Conservation (phyloP, 2,888 invertebrate genomes). For the Dasypolia templi region DNA sequence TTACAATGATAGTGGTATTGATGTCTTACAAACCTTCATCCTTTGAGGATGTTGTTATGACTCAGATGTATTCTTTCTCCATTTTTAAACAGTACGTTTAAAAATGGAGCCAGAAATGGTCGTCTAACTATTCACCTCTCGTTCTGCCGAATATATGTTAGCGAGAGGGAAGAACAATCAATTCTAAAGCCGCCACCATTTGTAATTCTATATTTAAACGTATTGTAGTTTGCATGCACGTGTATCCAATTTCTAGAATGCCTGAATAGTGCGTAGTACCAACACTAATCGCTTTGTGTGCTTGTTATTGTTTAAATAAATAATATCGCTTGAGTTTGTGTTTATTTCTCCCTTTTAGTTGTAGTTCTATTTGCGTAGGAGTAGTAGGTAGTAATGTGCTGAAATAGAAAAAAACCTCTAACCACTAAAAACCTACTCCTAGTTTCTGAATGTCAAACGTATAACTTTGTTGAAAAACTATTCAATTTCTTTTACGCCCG, state of each 20-base stretch:
- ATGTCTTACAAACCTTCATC: conserved; percentile 18
- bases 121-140: background rate
- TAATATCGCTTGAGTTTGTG: conserved; percentile 55
- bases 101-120: conserved; percentile 37
- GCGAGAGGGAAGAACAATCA: conserved; percentile 17
- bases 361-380: conserved; percentile 26
- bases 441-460: background rate
- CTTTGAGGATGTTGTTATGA: no score
- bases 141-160: background rate
- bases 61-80: no score
- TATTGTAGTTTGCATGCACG: conserved; percentile 59
- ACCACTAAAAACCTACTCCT: background rate
- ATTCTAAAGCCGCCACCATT: conserved; percentile 38
- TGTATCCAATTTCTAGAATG: conserved; percentile 48
- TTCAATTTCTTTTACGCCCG: background rate
- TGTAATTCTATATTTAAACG: conserved; percentile 33
- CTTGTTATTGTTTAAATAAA: conserved; percentile 63
- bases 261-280: conserved; percentile 50
- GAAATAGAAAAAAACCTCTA: background rate
- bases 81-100: conserved; percentile 8
- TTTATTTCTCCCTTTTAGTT: conserved; percentile 61
- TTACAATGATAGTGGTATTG: background rate
- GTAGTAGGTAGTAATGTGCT: background rate
- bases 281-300: conserved; percentile 58
- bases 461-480: background rate